Percentiles rank a stretch among this genome's conserved stretches.
These are phyloP conservation scores for Riptortus pedestris DNA, from an alignment of 1,140 invertebrate species.

Conservation along the genomic window DNA sequence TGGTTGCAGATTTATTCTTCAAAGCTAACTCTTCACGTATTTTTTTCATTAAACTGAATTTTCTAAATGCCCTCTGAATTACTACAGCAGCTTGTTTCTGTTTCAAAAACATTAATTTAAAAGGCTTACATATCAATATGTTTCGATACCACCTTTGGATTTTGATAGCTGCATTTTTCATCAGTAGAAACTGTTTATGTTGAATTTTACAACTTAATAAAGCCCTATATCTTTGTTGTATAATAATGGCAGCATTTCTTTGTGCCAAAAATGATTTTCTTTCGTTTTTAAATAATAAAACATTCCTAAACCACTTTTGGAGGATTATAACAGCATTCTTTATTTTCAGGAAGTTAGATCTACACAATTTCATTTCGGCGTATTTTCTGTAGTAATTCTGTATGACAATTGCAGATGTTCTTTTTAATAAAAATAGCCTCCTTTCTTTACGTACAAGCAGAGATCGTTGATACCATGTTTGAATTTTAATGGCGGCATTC, in stretches of 20 bases:
- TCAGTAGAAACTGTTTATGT: neutral
- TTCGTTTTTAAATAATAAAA: constrained; percentile 13
- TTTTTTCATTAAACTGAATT: neutral
- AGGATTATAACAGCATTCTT: constrained; percentile 11
- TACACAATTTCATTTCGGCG: neutral
- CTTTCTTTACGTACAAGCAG: constrained; percentile 21
- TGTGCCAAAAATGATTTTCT: constrained; percentile 34
- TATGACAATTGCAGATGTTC: constrained; percentile 17
- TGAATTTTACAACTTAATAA: neutral
- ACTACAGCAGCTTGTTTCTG: neutral
- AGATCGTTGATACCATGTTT: constrained; percentile 30
- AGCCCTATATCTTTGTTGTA: constrained; percentile 20
- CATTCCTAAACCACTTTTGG: constrained; percentile 25
- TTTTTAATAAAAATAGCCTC: constrained; percentile 2
- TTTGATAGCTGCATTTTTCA: neutral
- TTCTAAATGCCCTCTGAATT: constrained; percentile 1
- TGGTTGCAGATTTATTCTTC: neutral
- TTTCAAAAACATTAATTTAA: neutral
- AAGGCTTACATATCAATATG: neutral
- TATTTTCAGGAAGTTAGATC: constrained; percentile 9
- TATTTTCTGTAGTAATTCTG: constrained; percentile 16
- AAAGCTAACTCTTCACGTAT: neutral
- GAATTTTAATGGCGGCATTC: constrained; percentile 33
- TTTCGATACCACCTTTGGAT: constrained; percentile 25
- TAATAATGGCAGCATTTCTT: constrained; percentile 32